Conservation (phyloP, 1,140 invertebrate genomes). For the Theocolax elegans region DNA sequence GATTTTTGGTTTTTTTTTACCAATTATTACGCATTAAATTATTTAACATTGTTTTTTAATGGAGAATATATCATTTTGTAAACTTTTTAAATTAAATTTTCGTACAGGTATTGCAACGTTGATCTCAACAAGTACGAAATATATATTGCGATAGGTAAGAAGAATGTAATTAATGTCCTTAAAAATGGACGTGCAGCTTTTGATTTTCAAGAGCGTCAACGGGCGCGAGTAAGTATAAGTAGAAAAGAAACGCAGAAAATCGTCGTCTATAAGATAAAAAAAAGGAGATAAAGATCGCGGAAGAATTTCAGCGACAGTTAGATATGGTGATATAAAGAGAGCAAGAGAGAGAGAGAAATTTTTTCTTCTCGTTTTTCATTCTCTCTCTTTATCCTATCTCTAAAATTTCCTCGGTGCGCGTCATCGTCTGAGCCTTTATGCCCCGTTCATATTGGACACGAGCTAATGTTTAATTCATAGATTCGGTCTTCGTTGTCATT, state of each 20-base stretch:
- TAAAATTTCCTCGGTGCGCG: background rate
- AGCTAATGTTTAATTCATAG: constrained; percentile 32
- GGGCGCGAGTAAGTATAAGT: background rate
- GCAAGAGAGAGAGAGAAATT: background rate
- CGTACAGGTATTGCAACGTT: too few species aligned
- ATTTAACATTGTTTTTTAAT: too few species aligned
- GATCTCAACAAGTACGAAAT: too few species aligned
- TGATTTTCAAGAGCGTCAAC: background rate
- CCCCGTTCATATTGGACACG: constrained; percentile 16
- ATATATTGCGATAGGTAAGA: too few species aligned
- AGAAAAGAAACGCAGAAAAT: background rate
- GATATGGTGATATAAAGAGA: background rate
- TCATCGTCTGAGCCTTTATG: background rate
- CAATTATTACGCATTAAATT: too few species aligned
- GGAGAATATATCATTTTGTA: too few species aligned
- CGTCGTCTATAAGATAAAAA: background rate
- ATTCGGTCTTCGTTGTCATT: constrained; percentile 10
- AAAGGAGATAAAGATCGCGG: background rate
- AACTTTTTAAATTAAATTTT: too few species aligned
- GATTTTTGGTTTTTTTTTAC: too few species aligned
- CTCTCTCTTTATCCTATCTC: background rate
- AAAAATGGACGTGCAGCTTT: background rate
- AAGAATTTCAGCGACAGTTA: background rate
- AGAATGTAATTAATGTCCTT: background rate
- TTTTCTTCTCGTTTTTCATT: background rate